Base-by-base conservation (phyloP, 2,888 invertebrate species). In the Dorcus parallelipipedus region DNA sequence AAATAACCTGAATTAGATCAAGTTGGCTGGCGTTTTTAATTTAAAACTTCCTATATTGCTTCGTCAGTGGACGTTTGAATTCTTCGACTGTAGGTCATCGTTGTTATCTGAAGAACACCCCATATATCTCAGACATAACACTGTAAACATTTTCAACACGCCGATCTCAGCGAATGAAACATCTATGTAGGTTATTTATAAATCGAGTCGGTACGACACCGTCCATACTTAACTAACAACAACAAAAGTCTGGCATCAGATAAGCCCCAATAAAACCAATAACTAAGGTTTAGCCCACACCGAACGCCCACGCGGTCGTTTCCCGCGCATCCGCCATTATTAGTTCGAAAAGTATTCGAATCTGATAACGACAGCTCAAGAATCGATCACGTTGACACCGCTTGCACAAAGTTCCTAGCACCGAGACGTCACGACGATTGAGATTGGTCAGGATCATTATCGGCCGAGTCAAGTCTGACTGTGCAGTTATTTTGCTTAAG, bases 221-320 rank as follows among this genome's bases (percentile, higher is more conserved):
- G 23, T 26, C 20, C 50, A 20, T 45, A 39, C 50, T 17, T 39
- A 20, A 20, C 40, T 38, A 50, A 50, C 50, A 50, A 50, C 50
- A 50, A 50, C 50, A 50, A 50, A 50, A 50, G 50, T 50, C 50
- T 38, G 39, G 39, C 38, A 50, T 50, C 50, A 50, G 50, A 50
- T 50, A 50, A 50, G 38, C 38, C 39, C 38, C 50, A 50, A 50
- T 38, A 50, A 50, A 50, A 50, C 50, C 50, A 38, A 50, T 50
- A 50, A 38, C 38, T 39, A 49, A 49, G 50, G 50, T 38, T 38
- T 50, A 38, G 40, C 50, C 50, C 50, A 50, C 50, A 50, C 40
- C 17, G 40, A 14, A 38, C 50, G 40, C 50, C 50, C 17, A 50
- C 50, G 38, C 38, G 17, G 10, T 17, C n/a, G 39, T 14, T 50